Percentiles rank a stretch among this genome's conserved stretches.
Evolutionary conservation across 2,113 vertebrate species (phyloP).

Genomic region (Clinocottus analis): DNA sequence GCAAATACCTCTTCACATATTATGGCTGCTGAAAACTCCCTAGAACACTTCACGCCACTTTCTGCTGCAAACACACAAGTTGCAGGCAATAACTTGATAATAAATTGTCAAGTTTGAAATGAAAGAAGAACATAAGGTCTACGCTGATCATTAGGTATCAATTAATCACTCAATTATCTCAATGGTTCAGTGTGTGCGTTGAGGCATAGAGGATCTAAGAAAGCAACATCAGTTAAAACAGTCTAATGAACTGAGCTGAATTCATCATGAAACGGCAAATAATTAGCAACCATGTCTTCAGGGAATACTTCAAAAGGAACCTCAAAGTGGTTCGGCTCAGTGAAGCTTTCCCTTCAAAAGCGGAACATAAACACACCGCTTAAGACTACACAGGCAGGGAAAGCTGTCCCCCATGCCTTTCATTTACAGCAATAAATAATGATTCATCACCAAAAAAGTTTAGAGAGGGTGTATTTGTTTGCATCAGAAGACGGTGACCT

Average conservation of each 20-base stretch:
- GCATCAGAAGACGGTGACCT: conserved; percentile 74
- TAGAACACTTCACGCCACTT: conserved; percentile 15
- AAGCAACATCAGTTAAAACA: conserved; percentile 81
- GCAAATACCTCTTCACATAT: conserved; percentile 13
- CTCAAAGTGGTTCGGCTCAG: conserved; percentile 80
- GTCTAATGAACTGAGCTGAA: conserved; percentile 82
- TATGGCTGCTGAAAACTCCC: conserved; percentile 19
- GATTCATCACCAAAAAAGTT: conserved; percentile 82
- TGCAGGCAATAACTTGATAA: conserved; percentile 63
- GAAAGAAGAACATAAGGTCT: conserved; percentile 80
- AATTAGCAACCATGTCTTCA: conserved; percentile 82
- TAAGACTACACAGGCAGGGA: conserved; percentile 78
- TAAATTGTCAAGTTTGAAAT: conserved; percentile 73
- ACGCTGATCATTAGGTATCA: conserved; percentile 80
- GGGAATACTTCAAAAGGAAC: conserved; percentile 82
- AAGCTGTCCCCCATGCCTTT: conserved; percentile 80
- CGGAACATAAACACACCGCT: conserved; percentile 78
- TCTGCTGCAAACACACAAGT: conserved; percentile 32
- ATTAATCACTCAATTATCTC: conserved; percentile 84
- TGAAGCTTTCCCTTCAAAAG: conserved; percentile 81
- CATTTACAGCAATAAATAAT: conserved; percentile 80
- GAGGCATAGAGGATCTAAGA: conserved; percentile 78
- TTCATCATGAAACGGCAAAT: conserved; percentile 82
- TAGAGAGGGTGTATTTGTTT: conserved; percentile 72
- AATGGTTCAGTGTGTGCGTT: conserved; percentile 62